phyloP scores from a whole-genome alignment of 2,113 vertebrate species.

The Miniopterus natalensis region DNA sequence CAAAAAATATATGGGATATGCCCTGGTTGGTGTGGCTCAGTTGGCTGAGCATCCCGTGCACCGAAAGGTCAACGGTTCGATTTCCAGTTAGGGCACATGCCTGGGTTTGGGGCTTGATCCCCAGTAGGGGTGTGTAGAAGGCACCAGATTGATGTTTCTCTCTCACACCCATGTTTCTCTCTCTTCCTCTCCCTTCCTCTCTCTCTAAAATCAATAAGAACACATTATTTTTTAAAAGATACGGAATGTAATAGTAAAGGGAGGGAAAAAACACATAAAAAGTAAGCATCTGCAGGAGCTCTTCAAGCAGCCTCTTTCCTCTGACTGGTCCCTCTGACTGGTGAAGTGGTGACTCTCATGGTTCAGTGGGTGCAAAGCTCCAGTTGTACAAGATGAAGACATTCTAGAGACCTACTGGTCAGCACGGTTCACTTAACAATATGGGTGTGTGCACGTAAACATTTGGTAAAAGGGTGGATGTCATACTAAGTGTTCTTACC shows the following conservation, averaged over 20 bases:
- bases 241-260: not conserved
- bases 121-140: too few species aligned
- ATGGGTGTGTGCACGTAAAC: accelerated
- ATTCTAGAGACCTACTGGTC: not conserved
- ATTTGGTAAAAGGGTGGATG: not conserved
- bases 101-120: too few species aligned
- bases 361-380: not conserved
- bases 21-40: too few species aligned
- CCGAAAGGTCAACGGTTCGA: too few species aligned
- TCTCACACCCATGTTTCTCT: too few species aligned
- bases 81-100: too few species aligned
- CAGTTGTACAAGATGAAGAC: not conserved
- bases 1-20: not conserved
- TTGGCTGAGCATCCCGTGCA: too few species aligned
- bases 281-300: not conserved
- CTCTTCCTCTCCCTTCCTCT: too few species aligned
- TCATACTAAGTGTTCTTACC: not conserved
- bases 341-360: not conserved
- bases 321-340: not conserved
- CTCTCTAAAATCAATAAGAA: too few species aligned
- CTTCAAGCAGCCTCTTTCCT: not conserved
- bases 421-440: not conserved
- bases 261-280: not conserved
- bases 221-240: not conserved
- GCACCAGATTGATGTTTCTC: too few species aligned